phyloP scores from a whole-genome alignment of 1,140 invertebrate genomes.

The Drosophila sucinea region DNA sequence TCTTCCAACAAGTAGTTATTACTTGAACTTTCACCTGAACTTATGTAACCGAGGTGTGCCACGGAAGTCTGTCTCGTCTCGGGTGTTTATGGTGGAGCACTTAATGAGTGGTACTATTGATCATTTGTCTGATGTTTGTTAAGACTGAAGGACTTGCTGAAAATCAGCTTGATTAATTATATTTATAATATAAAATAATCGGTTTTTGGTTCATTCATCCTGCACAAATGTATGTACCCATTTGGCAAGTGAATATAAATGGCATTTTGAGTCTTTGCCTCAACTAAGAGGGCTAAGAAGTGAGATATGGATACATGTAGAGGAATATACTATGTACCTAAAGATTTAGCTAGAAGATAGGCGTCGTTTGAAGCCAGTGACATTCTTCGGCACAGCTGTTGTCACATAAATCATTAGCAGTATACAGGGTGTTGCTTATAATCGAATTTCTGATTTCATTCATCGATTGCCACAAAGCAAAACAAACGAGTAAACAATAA shows the following conservation, averaged over 20 bases:
- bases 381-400: constrained; percentile 71
- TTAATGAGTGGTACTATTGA: no score
- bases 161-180: no score
- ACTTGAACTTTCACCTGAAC: no score
- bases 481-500: neutral
- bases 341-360: constrained; percentile 47
- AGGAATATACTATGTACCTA: neutral
- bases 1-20: no score
- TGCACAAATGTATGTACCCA: neutral
- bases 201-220: neutral
- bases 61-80: no score
- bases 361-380: constrained; percentile 53
- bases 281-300: constrained; percentile 7
- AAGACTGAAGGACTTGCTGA: no score
- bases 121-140: no score
- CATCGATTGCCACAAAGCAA: neutral
- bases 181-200: neutral
- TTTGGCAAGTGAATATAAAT: constrained; percentile 18
- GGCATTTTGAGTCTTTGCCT: constrained; percentile 37
- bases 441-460: neutral
- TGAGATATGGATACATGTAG: neutral
- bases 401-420: constrained; percentile 70
- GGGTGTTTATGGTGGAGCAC: no score
- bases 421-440: constrained; percentile 53
- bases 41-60: no score